Evolutionary conservation across 1,140 invertebrate genomes (phyloP).

Genomic region (Cheumatopsyche charites): DNA sequence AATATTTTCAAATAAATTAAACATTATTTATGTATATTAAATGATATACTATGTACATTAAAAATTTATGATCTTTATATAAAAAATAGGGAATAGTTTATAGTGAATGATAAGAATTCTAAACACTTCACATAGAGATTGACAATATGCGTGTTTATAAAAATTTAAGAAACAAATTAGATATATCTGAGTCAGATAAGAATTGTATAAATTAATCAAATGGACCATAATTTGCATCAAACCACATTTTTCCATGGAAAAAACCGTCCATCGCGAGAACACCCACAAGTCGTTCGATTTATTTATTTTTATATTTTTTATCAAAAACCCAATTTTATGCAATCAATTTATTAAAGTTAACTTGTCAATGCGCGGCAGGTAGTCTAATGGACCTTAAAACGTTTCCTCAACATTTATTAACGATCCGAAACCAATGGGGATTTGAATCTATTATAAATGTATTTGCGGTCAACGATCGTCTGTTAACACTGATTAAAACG

Average conservation of each 20-base stretch:
- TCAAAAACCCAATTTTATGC: too few relatives aligned
- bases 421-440: background rate
- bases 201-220: too few relatives aligned
- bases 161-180: too few relatives aligned
- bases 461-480: constrained; percentile 19
- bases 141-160: background rate
- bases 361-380: constrained; percentile 23
- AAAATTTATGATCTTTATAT: too few relatives aligned
- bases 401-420: constrained; percentile 21
- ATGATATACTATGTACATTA: too few relatives aligned
- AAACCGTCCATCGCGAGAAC: background rate
- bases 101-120: background rate
- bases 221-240: too few relatives aligned
- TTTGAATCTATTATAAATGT: constrained; percentile 14
- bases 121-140: background rate
- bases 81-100: too few relatives aligned
- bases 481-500: constrained; percentile 11
- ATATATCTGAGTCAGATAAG: too few relatives aligned
- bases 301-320: constrained; percentile 9
- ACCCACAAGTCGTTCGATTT: constrained; percentile 18
- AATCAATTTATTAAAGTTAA: constrained; percentile 24
- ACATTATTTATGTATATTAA: too few relatives aligned
- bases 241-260: too few relatives aligned
- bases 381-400: constrained; percentile 25
- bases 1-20: too few relatives aligned